phyloP scores from a whole-genome alignment of 1,140 invertebrate genomes.

The Meloidogyne exigua region DNA sequence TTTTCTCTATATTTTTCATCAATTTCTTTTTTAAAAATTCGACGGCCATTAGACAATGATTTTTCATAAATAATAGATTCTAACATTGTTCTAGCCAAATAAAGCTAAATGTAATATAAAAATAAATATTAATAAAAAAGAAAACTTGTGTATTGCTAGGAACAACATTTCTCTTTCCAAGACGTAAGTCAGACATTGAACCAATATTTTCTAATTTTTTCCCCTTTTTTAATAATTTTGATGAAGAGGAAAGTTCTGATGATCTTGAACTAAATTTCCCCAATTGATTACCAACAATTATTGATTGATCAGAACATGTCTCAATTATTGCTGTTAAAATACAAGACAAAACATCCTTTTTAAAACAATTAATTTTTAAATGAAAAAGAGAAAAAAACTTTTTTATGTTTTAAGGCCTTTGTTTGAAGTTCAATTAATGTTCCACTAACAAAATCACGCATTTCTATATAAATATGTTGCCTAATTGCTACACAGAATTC shows the following conservation, averaged over 20 bases:
- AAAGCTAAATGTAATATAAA: slow-evolving; percentile 69
- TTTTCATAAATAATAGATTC: slow-evolving; percentile 96
- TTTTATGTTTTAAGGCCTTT: slow-evolving; percentile 96
- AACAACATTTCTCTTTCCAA: slow-evolving; percentile 45
- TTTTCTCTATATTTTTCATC: slow-evolving; percentile 84
- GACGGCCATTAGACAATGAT: slow-evolving; percentile 78
- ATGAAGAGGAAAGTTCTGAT: slow-evolving; percentile 30
- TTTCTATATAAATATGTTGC: slow-evolving; percentile 87
- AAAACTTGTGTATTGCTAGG: slow-evolving; percentile 58
- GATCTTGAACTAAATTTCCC: slow-evolving; percentile 38
- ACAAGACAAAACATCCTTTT: background rate
- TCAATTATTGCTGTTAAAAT: slow-evolving; percentile 55
- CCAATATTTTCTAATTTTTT: slow-evolving; percentile 41
- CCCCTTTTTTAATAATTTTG: slow-evolving; percentile 33
- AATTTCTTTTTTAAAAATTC: slow-evolving; percentile 90
- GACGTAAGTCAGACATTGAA: slow-evolving; percentile 50
- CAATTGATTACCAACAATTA: slow-evolving; percentile 16
- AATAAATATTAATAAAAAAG: background rate
- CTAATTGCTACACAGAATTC: slow-evolving; percentile 93
- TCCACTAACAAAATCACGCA: slow-evolving; percentile 95
- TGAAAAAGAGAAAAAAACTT: slow-evolving; percentile 85
- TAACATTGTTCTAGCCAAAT: slow-evolving; percentile 98
- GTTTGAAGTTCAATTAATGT: slow-evolving; percentile 83
- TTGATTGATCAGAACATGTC: slow-evolving; percentile 43
- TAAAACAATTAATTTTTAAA: slow-evolving; percentile 65